phyloP scores from a whole-genome alignment of 2,797 vertebrate genomes.

The Taenioides sp. region DNA sequence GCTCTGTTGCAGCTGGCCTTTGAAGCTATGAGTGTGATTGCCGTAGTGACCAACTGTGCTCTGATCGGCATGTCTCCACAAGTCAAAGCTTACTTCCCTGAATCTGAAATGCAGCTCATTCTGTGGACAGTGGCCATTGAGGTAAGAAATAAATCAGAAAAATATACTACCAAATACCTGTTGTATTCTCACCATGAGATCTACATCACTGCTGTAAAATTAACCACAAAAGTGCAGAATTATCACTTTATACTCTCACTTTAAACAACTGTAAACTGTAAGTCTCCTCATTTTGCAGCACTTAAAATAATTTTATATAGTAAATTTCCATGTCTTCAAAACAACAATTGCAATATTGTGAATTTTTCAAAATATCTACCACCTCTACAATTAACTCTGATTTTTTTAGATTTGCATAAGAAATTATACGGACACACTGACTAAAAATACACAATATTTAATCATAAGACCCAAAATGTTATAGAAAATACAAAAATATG shows the following conservation, averaged over 20 bases:
- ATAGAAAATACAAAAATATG: too few relatives aligned
- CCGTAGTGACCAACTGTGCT: conserved; percentile 93
- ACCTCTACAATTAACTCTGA: too few relatives aligned
- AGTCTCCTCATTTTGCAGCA: not conserved
- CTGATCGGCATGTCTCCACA: conserved; percentile 95
- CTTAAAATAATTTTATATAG: too few relatives aligned
- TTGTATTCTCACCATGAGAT: too few relatives aligned
- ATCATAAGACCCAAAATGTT: not conserved
- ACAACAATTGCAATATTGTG: too few relatives aligned
- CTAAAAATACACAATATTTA: not conserved
- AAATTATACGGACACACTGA: too few relatives aligned
- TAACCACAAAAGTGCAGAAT: not conserved
- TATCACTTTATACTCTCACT: not conserved
- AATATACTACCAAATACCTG: not conserved
- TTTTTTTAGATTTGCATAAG: too few relatives aligned
- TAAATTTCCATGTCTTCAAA: too few relatives aligned
- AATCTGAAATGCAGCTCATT: conserved; percentile 86
- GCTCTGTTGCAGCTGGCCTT: conserved; percentile 87
- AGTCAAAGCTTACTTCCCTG: conserved; percentile 85
- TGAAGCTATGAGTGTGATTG: conserved; percentile 94
- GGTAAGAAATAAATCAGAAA: conserved; percentile 70
- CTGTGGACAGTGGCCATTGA: conserved; percentile 87
- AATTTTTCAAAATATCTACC: not conserved
- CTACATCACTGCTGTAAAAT: not conserved
- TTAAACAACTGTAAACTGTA: not conserved